phyloP scores from a whole-genome alignment of 2,113 vertebrate genomes.

The Aldabrachelys gigantea region DNA sequence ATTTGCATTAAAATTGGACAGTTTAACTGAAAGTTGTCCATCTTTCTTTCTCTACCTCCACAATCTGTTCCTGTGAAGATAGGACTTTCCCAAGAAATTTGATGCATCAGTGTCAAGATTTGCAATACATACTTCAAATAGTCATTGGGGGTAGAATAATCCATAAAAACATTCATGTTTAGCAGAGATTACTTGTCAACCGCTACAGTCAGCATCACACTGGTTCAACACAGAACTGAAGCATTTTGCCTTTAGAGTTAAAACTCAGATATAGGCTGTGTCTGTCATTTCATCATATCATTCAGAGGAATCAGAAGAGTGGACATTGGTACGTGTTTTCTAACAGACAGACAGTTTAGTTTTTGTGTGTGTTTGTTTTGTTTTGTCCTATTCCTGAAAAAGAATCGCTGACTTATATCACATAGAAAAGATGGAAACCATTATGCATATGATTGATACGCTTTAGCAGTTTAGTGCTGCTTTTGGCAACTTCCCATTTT shows the following conservation, averaged over 20 bases:
- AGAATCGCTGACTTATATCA: neutral
- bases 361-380: neutral
- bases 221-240: neutral
- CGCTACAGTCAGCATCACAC: neutral
- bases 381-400: conserved; percentile 16
- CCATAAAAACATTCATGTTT: neutral
- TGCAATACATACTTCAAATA: neutral
- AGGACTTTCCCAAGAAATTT: neutral
- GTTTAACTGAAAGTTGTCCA: neutral
- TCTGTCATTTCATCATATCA: neutral
- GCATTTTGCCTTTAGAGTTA: neutral
- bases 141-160: neutral
- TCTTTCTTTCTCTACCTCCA: neutral
- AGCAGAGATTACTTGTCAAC: neutral
- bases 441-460: conserved; percentile 44
- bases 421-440: conserved; percentile 18
- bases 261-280: neutral
- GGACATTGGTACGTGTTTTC: neutral
- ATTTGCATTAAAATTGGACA: neutral
- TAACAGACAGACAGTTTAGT: neutral
- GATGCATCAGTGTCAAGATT: neutral
- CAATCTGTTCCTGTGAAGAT: neutral
- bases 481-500: conserved; percentile 45
- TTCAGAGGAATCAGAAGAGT: neutral
- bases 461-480: conserved; percentile 17